These are phyloP conservation scores for Agapornis canus DNA, from an alignment of 2,797 vertebrate genomes.

Conservation along the genomic window DNA sequence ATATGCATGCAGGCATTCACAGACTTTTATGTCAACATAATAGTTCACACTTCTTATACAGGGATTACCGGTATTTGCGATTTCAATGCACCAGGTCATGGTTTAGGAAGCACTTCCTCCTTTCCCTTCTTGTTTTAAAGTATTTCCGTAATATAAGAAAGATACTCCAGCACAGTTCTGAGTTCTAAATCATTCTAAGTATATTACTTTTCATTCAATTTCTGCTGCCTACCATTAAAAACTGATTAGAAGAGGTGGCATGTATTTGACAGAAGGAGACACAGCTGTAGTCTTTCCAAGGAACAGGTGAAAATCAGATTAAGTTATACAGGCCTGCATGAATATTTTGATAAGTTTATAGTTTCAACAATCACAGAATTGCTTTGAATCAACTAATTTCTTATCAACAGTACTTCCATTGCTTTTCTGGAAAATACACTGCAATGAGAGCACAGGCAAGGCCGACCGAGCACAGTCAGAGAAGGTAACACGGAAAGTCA, in stretches of 20 bases:
- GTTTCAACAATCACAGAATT: neutral
- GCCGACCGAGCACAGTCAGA: neutral
- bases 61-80: neutral
- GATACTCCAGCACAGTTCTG: neutral
- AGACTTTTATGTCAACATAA: neutral
- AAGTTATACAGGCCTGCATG: neutral
- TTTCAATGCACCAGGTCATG: neutral
- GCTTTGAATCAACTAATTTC: neutral
- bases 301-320: neutral
- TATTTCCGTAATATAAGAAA: neutral
- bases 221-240: neutral
- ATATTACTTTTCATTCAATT: neutral
- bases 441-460: neutral
- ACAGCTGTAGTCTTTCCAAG: neutral
- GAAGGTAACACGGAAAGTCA: neutral
- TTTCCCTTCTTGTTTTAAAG: neutral
- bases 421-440: neutral
- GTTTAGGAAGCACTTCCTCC: neutral
- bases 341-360: neutral
- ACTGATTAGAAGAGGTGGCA: neutral
- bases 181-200: neutral
- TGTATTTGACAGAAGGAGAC: neutral
- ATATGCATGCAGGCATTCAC: neutral
- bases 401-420: neutral
- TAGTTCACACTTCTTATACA: neutral